phyloP scores from a whole-genome alignment of 2,113 vertebrate species.

The Dromas ardeola region DNA sequence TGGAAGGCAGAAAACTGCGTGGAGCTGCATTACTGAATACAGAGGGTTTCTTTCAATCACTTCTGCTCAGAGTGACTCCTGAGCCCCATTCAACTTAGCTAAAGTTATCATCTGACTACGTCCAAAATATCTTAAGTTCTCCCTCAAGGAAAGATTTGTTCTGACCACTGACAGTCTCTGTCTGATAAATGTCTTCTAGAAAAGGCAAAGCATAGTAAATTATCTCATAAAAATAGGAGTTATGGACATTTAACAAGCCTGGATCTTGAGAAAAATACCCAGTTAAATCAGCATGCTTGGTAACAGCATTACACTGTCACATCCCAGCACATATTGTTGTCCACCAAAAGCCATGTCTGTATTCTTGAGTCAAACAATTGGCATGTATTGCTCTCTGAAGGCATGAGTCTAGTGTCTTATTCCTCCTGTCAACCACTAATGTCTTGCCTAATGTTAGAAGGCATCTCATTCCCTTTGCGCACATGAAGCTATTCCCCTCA shows the following conservation, averaged over 20 bases:
- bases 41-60: not conserved
- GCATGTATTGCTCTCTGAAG: not conserved
- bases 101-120: not conserved
- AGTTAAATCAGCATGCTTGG: not conserved
- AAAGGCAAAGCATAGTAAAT: not conserved
- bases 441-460: not conserved
- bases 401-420: not conserved
- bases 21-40: not conserved
- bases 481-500: not conserved
- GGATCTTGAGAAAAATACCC: not conserved
- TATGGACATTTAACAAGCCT: not conserved
- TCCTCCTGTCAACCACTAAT: not conserved
- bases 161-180: not conserved
- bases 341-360: not conserved
- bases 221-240: not conserved
- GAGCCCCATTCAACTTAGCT: not conserved
- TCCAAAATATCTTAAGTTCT: not conserved
- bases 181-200: not conserved
- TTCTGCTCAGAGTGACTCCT: not conserved
- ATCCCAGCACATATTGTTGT: not conserved
- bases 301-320: not conserved
- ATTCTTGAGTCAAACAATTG: not conserved
- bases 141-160: not conserved
- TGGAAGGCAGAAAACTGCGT: not conserved
- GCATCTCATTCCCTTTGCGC: not conserved